Percentiles rank a stretch among this genome's conserved stretches.
Conservation (phyloP, 2,888 invertebrate species). For the Epicampocera succincta region DNA sequence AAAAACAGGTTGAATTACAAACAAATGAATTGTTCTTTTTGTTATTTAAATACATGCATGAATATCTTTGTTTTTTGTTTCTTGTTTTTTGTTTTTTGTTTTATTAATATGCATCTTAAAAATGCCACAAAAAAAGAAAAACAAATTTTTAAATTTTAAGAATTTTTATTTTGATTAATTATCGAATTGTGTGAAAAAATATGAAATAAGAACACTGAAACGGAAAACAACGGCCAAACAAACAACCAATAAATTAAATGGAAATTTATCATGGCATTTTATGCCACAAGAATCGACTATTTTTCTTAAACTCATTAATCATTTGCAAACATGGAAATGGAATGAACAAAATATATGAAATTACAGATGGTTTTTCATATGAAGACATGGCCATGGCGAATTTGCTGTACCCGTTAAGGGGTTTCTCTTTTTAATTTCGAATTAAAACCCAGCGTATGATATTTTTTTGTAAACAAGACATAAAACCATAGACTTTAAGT, state of each 20-base stretch:
- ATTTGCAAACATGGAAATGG: conserved; percentile 31
- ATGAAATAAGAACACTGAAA: not conserved
- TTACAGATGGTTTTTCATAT: not conserved
- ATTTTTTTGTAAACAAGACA: too few relatives aligned
- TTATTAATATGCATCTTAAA: conserved; percentile 6
- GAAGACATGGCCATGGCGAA: not conserved
- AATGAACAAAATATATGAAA: not conserved
- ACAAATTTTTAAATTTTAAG: conserved; percentile 43
- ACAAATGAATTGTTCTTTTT: not conserved
- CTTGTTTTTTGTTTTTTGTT: conserved; percentile 4
- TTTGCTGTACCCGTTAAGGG: not conserved
- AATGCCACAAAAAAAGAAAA: conserved; percentile 17
- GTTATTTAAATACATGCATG: not conserved
- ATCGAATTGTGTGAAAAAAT: conserved; percentile 42
- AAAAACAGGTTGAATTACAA: too few relatives aligned
- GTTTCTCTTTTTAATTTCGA: too few relatives aligned
- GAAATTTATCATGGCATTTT: conserved; percentile 46
- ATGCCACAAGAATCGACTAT: conserved; percentile 33
- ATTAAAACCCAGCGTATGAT: too few relatives aligned
- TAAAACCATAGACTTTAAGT: too few relatives aligned
- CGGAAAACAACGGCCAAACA: conserved; percentile 7
- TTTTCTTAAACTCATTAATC: conserved; percentile 41
- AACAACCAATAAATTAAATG: conserved; percentile 38
- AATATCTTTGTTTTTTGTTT: not conserved
- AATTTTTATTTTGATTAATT: conserved; percentile 62